Evolutionary conservation across 1,140 invertebrate species (phyloP).

Genomic region (Trichonephila clavipes): DNA sequence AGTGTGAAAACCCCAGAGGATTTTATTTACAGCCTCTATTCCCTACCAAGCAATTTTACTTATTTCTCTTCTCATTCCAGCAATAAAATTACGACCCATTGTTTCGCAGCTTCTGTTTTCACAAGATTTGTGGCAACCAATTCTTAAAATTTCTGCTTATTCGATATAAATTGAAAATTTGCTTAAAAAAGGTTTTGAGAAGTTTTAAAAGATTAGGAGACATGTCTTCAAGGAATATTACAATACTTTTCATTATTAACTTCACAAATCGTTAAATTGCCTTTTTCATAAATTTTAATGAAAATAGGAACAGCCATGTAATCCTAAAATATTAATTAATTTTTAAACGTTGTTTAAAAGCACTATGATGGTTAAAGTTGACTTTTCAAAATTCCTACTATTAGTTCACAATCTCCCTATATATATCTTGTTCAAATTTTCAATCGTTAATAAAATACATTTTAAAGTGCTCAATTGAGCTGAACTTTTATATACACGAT

Average conservation of each 20-base stretch:
- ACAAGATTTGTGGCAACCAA: background rate
- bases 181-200: background rate
- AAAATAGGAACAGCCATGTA: too few species aligned
- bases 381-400: background rate
- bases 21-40: conserved; percentile 30
- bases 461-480: too few species aligned
- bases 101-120: background rate
- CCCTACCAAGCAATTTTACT: background rate
- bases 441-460: too few species aligned
- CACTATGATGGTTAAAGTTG: background rate
- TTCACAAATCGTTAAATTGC: too few species aligned
- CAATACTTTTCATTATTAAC: too few species aligned
- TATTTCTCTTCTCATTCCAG: background rate
- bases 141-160: background rate
- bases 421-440: too few species aligned
- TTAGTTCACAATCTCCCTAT: too few species aligned
- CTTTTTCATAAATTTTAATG: too few species aligned
- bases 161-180: background rate
- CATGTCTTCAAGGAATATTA: too few species aligned
- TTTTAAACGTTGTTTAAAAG: background rate
- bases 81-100: conserved; percentile 10
- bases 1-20: background rate
- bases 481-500: too few species aligned
- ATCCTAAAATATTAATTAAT: too few species aligned
- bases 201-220: too few species aligned